These are phyloP conservation scores for Panulirus ornatus DNA, from an alignment of 1,140 invertebrate genomes.

Conservation along the genomic window DNA sequence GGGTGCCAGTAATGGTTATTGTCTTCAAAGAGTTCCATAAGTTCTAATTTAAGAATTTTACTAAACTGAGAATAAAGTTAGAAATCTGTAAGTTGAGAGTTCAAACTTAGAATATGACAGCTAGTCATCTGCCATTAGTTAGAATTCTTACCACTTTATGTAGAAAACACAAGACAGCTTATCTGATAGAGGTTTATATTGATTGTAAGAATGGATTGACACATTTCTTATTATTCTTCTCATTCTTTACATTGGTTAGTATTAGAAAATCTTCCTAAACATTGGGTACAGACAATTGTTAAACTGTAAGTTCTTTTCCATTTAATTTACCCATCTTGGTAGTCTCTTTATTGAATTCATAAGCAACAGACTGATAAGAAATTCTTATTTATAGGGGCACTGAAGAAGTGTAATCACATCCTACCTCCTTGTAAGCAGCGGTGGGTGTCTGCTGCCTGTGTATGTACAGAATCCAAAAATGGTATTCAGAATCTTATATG, in stretches of 20 bases:
- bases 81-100: too few species aligned
- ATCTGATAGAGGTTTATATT: background rate
- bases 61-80: background rate
- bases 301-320: background rate
- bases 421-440: slow-evolving; percentile 39
- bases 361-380: background rate
- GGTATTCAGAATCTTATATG: slow-evolving; percentile 20
- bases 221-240: background rate
- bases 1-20: too few species aligned
- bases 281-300: background rate
- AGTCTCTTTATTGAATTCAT: background rate
- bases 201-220: background rate
- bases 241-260: background rate
- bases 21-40: too few species aligned
- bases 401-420: background rate
- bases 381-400: background rate
- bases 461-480: background rate
- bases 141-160: too few species aligned
- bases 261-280: background rate
- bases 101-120: too few species aligned
- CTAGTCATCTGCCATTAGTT: too few species aligned
- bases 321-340: background rate
- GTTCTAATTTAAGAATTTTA: too few species aligned
- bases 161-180: too few species aligned
- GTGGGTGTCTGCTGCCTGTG: slow-evolving; percentile 55